phyloP scores from a whole-genome alignment of 2,888 invertebrate species.

The Thelaira solivaga region DNA sequence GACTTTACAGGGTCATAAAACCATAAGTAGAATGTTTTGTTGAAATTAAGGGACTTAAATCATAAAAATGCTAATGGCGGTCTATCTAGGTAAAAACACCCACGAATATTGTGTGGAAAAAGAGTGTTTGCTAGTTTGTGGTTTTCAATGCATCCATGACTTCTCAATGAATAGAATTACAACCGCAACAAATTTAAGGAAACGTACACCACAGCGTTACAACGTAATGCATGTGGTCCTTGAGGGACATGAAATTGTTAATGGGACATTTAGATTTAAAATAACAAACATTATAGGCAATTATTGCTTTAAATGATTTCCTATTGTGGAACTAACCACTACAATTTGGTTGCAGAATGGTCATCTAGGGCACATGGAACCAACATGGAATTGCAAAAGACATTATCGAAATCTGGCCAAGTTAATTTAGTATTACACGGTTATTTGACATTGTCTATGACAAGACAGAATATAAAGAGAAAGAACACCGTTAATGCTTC shows the following conservation, averaged over 20 bases:
- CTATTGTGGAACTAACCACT: slow-evolving; percentile 71
- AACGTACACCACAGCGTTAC: slow-evolving; percentile 47
- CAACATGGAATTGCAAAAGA: background rate
- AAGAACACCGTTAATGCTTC: slow-evolving; percentile 56
- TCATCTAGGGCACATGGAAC: background rate
- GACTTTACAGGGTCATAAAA: slow-evolving; percentile 44
- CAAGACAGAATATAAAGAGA: background rate
- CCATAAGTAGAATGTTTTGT: slow-evolving; percentile 57
- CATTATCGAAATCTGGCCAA: slow-evolving; percentile 9
- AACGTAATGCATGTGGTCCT: slow-evolving; percentile 47
- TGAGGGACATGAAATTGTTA: slow-evolving; percentile 1
- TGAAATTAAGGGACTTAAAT: background rate
- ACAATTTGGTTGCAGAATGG: slow-evolving; percentile 57
- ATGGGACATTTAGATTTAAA: slow-evolving; percentile 1
- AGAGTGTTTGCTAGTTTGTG: background rate
- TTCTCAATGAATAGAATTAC: background rate
- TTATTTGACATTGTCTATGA: slow-evolving; percentile 42
- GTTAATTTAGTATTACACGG: slow-evolving; percentile 46
- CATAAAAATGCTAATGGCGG: background rate
- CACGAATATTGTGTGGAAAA: background rate
- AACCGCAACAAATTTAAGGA: slow-evolving; percentile 52
- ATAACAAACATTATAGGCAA: slow-evolving; percentile 73
- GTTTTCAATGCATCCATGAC: background rate
- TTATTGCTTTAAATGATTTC: slow-evolving; percentile 73
- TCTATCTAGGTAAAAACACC: slow-evolving; percentile 14